phyloP scores from a whole-genome alignment of 2,797 vertebrate genomes.

The Molothrus ater region DNA sequence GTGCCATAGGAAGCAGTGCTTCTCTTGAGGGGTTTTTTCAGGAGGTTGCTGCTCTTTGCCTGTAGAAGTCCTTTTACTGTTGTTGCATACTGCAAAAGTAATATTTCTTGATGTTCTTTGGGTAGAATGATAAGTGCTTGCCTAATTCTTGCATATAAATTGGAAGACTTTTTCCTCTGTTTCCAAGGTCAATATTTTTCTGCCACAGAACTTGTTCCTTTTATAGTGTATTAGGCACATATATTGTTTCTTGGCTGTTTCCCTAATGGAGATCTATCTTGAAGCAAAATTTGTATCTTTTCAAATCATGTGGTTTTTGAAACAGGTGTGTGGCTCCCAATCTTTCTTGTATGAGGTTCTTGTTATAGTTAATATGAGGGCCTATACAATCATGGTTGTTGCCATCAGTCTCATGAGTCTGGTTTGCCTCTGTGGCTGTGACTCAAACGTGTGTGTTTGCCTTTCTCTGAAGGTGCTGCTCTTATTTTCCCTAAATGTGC shows the following conservation, averaged over 20 bases:
- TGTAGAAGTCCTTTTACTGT: neutral
- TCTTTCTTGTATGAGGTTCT: neutral
- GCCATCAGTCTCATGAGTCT: neutral
- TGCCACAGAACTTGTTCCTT: neutral
- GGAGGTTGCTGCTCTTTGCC: neutral
- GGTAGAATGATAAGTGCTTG: neutral
- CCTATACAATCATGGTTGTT: neutral
- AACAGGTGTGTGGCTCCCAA: rapidly evolving
- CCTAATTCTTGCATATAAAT: neutral
- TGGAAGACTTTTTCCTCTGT: neutral
- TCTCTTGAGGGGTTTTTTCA: neutral
- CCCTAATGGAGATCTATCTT: neutral
- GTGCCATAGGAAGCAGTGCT: neutral
- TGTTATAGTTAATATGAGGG: neutral
- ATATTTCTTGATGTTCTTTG: neutral
- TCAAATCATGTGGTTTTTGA: neutral
- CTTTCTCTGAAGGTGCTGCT: neutral
- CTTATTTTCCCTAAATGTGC: neutral
- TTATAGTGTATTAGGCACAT: neutral
- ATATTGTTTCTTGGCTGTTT: neutral
- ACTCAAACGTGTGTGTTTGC: neutral
- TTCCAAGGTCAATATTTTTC: neutral
- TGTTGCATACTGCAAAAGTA: neutral
- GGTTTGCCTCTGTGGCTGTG: neutral
- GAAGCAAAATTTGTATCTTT: neutral